phyloP scores from a whole-genome alignment of 2,113 vertebrate species.

The Patagioenas fasciata region DNA sequence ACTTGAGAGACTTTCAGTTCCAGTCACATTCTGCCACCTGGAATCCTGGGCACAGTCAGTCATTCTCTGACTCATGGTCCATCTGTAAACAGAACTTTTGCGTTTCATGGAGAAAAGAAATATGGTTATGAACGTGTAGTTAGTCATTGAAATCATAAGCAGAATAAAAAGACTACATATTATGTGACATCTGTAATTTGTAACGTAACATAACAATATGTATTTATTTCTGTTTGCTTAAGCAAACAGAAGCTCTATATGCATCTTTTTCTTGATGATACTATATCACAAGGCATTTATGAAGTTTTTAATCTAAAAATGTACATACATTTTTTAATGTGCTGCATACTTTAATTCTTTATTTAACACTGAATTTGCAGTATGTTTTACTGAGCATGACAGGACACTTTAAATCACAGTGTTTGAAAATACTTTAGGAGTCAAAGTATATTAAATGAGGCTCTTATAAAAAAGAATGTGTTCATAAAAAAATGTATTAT shows the following conservation, averaged over 20 bases:
- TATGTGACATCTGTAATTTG: not conserved
- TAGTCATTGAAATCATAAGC: not conserved
- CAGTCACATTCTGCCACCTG: not conserved
- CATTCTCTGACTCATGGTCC: not conserved
- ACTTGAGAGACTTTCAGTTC: not conserved
- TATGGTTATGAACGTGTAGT: not conserved
- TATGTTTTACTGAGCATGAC: not conserved
- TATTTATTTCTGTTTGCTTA: not conserved
- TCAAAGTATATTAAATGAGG: not conserved
- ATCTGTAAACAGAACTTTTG: not conserved
- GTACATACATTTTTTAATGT: not conserved
- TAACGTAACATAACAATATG: not conserved
- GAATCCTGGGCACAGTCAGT: not conserved
- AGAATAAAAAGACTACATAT: not conserved
- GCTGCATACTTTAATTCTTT: not conserved
- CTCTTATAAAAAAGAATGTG: not conserved
- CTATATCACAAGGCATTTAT: not conserved
- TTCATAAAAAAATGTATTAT: not conserved
- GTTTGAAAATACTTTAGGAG: not conserved
- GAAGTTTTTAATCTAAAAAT: not conserved
- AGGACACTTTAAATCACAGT: not conserved
- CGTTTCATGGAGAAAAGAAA: not conserved
- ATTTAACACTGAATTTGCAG: not conserved
- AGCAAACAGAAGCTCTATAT: not conserved
- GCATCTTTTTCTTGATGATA: not conserved